Base-by-base conservation (phyloP, 2,113 vertebrate species). In the Cyrtonyx montezumae region DNA sequence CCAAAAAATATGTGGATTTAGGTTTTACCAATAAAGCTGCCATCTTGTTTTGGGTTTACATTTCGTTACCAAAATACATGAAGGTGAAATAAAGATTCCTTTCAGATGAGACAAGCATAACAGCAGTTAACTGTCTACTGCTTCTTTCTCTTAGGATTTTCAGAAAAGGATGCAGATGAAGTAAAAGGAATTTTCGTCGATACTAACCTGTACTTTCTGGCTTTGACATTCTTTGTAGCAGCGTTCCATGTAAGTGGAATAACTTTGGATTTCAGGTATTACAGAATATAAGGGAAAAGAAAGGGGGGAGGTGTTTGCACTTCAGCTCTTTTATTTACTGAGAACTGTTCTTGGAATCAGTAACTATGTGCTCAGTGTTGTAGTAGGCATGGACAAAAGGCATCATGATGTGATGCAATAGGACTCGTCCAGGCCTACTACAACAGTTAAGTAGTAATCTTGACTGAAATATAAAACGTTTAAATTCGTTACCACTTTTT, bases 131-230 rank as follows among this genome's bases (percentile, higher is more conserved):
- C 69, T 80, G 5, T 58, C 18, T 84, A 26, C 4, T 90, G 46
- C 9, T 93, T 55, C 58, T 91, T 86, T 90, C 66, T 83, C 48
- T 2, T 86, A 99, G 99, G 99, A 4, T 99, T 99, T 97, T 99
- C 99, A 34, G 99, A 99, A 96, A 99, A 99, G 81, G 99, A 99
- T 32, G 98, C 99, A 6, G 99, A 99, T 94, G 99, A 99, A 97
- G 99, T 99, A 40, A 99, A 99, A 95, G 99, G 99, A 40, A 99
- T 99, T 91, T 99, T 99, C 87, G 99, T 99, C n/a, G 99, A 99
- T 73, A 99, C 99, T 63, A 99, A 99, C 93, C 95, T 99, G 77
- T 99, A 99, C 91, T 99, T 99, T 94, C 92, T 99, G 63, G 99
- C 99, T 5, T 93, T 99, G 91, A 99, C 99, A 7, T 99, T 99